Evolutionary conservation across 2,797 vertebrate genomes (phyloP).

Genomic region (Cossypha caffra): DNA sequence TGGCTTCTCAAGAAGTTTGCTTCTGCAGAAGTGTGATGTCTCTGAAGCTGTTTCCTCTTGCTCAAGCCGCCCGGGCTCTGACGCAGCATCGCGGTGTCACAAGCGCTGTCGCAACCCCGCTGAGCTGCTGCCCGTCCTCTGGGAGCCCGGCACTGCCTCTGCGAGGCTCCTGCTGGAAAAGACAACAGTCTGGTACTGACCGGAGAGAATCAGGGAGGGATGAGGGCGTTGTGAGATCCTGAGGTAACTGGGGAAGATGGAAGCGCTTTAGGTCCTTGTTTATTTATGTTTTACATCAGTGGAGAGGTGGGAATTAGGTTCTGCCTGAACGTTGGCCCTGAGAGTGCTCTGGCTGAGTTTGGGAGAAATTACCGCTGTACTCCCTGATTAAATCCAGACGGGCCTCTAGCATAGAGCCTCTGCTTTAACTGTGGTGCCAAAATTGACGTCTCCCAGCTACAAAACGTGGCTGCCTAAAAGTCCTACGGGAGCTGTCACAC

Average conservation of each 20-base stretch:
- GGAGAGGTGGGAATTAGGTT: not conserved
- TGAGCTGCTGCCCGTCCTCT: not conserved
- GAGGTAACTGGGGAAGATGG: not conserved
- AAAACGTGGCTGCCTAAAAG: not conserved
- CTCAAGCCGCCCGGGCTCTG: not conserved
- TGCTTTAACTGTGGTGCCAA: not conserved
- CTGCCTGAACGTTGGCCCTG: not conserved
- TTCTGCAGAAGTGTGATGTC: not conserved
- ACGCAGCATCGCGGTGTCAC: fast-evolving
- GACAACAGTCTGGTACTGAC: not conserved
- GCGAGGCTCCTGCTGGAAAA: not conserved
- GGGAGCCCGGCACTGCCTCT: not conserved
- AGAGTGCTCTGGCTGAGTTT: not conserved
- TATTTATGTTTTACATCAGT: not conserved
- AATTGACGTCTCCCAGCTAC: not conserved
- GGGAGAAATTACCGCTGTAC: not conserved
- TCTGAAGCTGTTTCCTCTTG: not conserved
- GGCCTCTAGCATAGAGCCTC: not conserved
- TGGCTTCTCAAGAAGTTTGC: not conserved
- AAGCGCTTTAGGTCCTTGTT: not conserved
- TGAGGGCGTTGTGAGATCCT: not conserved
- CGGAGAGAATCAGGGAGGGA: not conserved
- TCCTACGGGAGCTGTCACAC: fast-evolving
- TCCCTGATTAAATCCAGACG: not conserved
- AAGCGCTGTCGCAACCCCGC: not conserved